Evolutionary conservation across 2,797 vertebrate species (phyloP).

Genomic region (Poliocrania exsul): DNA sequence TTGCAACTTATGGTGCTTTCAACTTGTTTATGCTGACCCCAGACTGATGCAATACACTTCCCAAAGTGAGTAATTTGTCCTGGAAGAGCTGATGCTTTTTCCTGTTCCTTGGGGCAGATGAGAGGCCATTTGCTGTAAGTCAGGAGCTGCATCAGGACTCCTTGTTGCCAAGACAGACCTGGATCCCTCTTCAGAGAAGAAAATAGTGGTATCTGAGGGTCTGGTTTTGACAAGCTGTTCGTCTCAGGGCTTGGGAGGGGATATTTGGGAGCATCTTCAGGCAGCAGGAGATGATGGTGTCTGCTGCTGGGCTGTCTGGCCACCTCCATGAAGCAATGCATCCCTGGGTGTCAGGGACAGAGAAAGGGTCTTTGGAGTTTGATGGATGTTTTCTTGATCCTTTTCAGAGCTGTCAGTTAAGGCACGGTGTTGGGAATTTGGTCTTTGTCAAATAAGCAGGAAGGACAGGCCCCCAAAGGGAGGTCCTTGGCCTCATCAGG

Average conservation of each 20-base stretch:
- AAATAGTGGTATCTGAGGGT: accelerated
- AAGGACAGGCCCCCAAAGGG: not conserved
- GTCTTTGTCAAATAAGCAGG: accelerated
- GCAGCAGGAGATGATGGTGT: too few relatives aligned
- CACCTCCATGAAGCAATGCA: not conserved
- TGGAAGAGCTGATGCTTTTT: not conserved
- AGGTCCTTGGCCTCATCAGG: not conserved
- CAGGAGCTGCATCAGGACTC: not conserved
- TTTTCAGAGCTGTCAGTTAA: not conserved
- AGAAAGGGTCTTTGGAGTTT: accelerated
- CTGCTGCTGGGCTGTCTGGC: not conserved
- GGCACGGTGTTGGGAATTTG: accelerated
- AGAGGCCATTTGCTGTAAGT: not conserved
- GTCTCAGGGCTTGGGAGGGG: not conserved
- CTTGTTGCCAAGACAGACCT: accelerated
- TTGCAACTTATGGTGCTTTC: accelerated
- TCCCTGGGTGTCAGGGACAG: too few relatives aligned
- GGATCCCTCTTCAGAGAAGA: accelerated
- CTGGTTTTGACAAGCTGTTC: not conserved
- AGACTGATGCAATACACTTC: accelerated
- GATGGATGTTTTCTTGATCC: not conserved
- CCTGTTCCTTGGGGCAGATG: accelerated
- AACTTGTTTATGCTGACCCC: not conserved
- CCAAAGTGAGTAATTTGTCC: not conserved
- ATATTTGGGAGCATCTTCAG: not conserved